A percentile compares a stretch with the other conserved stretches of the same genome.
Evolutionary conservation across 2,113 vertebrate species (phyloP).

Genomic region (Bostrychus sinensis): DNA sequence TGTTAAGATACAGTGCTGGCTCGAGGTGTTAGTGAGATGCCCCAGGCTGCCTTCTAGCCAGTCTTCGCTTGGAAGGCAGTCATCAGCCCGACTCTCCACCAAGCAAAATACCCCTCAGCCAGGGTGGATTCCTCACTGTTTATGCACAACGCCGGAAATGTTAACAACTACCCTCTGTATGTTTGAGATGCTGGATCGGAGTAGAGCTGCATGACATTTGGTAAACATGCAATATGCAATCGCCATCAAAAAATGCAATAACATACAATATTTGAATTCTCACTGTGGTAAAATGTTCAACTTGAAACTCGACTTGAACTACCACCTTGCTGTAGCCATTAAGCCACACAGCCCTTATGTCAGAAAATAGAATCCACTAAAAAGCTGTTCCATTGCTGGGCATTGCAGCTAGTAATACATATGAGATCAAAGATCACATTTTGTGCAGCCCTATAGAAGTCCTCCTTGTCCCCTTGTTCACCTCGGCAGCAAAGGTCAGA

Average conservation of each 20-base stretch:
- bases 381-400: too few species aligned
- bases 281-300: too few species aligned
- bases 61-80: conserved; percentile 68
- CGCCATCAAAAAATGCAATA: conserved; percentile 2
- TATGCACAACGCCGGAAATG: conserved; percentile 50
- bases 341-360: too few species aligned
- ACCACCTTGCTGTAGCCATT: too few species aligned
- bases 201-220: neutral
- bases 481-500: conserved; percentile 75
- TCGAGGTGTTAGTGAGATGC: conserved; percentile 72
- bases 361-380: too few species aligned
- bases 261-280: neutral
- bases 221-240: conserved; percentile 11
- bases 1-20: conserved; percentile 69
- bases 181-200: conserved; percentile 15
- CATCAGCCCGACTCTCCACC: conserved; percentile 71
- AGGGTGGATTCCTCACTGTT: conserved; percentile 47
- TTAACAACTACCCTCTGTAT: conserved; percentile 51
- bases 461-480: conserved; percentile 76
- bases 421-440: neutral
- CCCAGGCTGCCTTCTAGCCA: conserved; percentile 72
- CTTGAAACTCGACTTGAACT: too few species aligned
- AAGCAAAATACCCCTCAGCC: conserved; percentile 58
- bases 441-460: neutral
- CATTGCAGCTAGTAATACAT: too few species aligned